A percentile compares a stretch with the other conserved stretches of the same genome.
These are phyloP conservation scores for Nannobrachium achirus DNA, from an alignment of 2,113 vertebrate species.

Conservation along the genomic window DNA sequence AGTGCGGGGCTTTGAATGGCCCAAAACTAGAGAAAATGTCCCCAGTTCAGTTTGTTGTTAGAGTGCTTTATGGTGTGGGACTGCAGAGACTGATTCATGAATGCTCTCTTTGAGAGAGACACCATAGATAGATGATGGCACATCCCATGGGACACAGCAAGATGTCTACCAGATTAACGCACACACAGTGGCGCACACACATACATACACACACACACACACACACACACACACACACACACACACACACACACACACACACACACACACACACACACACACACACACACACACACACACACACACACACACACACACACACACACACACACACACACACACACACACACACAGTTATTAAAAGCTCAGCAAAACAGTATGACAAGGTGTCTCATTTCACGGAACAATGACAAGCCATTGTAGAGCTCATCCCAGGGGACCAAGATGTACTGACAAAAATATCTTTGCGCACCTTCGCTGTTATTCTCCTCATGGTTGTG, in stretches of 20 bases:
- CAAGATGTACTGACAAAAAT: conserved; percentile 41
- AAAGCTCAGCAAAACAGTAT: conserved; percentile 64
- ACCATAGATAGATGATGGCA: conserved; percentile 45
- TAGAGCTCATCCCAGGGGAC: conserved; percentile 46
- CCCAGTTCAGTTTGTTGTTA: conserved; percentile 7
- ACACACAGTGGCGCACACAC: conserved; percentile 20
- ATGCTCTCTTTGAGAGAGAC: conserved; percentile 44
- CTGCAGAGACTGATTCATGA: conserved; percentile 37
- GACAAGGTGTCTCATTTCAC: conserved; percentile 37
- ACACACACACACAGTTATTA: conserved; percentile 48
- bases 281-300: too few species aligned
- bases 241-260: background rate
- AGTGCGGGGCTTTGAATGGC: conserved; percentile 8
- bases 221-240: conserved; percentile 40
- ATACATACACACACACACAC: background rate
- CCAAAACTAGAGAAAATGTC: conserved; percentile 36
- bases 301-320: too few species aligned
- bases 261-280: too few species aligned
- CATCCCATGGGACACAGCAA: conserved; percentile 44
- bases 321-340: too few species aligned
- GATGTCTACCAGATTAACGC: conserved; percentile 36
- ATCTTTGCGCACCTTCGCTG: conserved; percentile 29
- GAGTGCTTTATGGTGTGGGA: conserved; percentile 24
- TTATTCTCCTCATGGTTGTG: conserved; percentile 40
- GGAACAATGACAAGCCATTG: conserved; percentile 44